A percentile compares a stretch with the other conserved stretches of the same genome.
These are phyloP conservation scores for Embidobia sp. DNA, from an alignment of 2,888 invertebrate species.

Conservation along the genomic window DNA sequence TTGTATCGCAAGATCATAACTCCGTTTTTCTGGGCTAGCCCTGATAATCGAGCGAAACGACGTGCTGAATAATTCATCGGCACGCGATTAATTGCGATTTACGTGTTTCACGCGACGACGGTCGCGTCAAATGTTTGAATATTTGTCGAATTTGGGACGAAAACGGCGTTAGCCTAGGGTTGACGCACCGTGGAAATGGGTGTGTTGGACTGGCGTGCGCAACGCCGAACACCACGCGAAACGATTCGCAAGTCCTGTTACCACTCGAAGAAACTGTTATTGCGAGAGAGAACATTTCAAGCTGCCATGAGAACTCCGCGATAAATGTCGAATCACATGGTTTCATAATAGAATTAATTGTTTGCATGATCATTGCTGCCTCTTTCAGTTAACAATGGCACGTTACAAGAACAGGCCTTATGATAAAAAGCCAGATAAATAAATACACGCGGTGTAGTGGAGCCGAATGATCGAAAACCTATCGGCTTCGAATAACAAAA, in stretches of 20 bases:
- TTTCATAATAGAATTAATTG: constrained; percentile 67
- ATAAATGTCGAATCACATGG: constrained; percentile 66
- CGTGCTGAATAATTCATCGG: constrained; percentile 41
- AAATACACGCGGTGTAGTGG: constrained; percentile 53
- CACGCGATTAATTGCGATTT: constrained; percentile 21
- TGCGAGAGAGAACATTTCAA: constrained; percentile 62
- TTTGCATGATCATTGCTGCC: constrained; percentile 65
- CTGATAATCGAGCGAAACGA: constrained; percentile 20
- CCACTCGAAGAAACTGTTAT: constrained; percentile 58
- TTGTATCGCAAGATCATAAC: constrained; percentile 35
- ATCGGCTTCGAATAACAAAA: no score
- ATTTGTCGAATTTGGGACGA: no score
- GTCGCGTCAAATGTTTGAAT: no score
- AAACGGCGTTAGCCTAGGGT: no score
- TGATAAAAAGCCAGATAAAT: constrained; percentile 53
- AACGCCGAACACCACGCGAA: constrained; percentile 34
- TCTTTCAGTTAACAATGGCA: constrained; percentile 62
- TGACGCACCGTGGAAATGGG: no score
- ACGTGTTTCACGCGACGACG: no score
- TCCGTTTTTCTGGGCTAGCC: constrained; percentile 47
- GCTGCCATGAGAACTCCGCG: constrained; percentile 62
- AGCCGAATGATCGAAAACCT: constrained; percentile 31
- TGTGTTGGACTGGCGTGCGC: constrained; percentile 23
- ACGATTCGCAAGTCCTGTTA: constrained; percentile 58
- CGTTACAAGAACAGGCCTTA: constrained; percentile 59